Percentiles rank a stretch among this genome's conserved stretches.
phyloP scores from a whole-genome alignment of 2,797 vertebrate species.

The Neosilurus hyrtlii region DNA sequence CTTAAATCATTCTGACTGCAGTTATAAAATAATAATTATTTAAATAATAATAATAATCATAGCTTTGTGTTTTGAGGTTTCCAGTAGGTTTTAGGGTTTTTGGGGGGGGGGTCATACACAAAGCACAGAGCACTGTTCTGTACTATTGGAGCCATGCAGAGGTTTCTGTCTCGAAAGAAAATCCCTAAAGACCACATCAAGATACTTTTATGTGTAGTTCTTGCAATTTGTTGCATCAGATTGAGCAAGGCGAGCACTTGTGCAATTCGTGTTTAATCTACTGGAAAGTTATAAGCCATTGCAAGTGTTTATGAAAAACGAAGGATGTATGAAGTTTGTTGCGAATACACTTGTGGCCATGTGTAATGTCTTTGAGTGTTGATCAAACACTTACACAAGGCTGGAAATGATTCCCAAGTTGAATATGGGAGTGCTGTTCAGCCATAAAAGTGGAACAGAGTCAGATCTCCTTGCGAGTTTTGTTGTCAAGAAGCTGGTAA shows the following conservation, averaged over 20 bases:
- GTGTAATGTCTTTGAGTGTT: slow-evolving; percentile 7
- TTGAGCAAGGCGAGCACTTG: slow-evolving; percentile 20
- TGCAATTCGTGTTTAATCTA: neutral
- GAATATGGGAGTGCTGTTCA: slow-evolving; percentile 13
- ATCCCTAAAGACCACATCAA: neutral
- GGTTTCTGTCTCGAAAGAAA: slow-evolving; percentile 15
- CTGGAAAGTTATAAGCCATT: neutral
- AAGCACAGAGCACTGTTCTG: slow-evolving; percentile 11
- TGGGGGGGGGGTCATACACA: slow-evolving; percentile 22
- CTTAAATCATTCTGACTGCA: neutral
- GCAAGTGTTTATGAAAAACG: slow-evolving; percentile 16
- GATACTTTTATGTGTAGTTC: neutral
- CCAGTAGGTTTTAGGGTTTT: neutral
- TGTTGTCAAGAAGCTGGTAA: slow-evolving; percentile 45
- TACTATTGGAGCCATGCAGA: neutral
- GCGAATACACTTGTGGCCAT: neutral
- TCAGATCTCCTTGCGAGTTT: slow-evolving; percentile 37
- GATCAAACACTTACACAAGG: neutral
- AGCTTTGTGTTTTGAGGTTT: slow-evolving; percentile 7
- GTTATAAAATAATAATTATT: neutral
- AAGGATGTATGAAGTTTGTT: slow-evolving; percentile 11
- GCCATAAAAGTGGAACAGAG: slow-evolving; percentile 44
- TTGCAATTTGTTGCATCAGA: slow-evolving; percentile 50
- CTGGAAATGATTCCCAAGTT: slow-evolving; percentile 22
- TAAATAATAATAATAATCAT: neutral